phyloP scores from a whole-genome alignment of 1,140 invertebrate genomes.

The Cotesia vestalis region DNA sequence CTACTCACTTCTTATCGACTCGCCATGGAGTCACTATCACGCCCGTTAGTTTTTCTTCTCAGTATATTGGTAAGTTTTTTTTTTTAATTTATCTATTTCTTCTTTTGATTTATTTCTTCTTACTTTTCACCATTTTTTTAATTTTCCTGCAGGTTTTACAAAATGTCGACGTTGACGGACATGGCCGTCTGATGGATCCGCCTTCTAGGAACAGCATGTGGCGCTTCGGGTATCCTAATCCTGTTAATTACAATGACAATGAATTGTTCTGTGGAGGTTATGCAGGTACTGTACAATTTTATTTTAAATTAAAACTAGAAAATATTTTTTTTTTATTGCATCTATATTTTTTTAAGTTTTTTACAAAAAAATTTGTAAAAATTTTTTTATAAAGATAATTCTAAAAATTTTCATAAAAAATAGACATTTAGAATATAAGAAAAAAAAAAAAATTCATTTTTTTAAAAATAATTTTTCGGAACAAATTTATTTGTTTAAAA shows the following conservation, averaged over 20 bases:
- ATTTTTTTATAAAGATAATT: too few species aligned
- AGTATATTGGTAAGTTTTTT: constrained; percentile 3
- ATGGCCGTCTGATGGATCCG: constrained; percentile 88
- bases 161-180: constrained; percentile 64
- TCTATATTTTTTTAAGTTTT: not conserved
- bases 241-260: constrained; percentile 94
- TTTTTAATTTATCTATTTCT: not conserved
- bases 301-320: too few species aligned
- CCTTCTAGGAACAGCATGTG: constrained; percentile 92
- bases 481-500: too few species aligned
- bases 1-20: not conserved
- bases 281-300: constrained; percentile 69
- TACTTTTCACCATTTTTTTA: too few species aligned
- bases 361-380: not conserved
- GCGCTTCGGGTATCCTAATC: constrained; percentile 91
- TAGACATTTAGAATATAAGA: constrained; percentile 7
- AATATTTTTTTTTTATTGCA: too few species aligned
- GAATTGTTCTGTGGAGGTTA: constrained; percentile 85
- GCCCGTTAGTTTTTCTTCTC: not conserved
- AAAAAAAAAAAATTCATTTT: constrained; percentile 16
- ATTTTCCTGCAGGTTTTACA: too few species aligned
- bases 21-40: not conserved
- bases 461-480: too few species aligned
- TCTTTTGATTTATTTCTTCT: too few species aligned
- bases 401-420: not conserved